phyloP scores from a whole-genome alignment of 1,140 invertebrate species.

The Caenorhabditis latens region DNA sequence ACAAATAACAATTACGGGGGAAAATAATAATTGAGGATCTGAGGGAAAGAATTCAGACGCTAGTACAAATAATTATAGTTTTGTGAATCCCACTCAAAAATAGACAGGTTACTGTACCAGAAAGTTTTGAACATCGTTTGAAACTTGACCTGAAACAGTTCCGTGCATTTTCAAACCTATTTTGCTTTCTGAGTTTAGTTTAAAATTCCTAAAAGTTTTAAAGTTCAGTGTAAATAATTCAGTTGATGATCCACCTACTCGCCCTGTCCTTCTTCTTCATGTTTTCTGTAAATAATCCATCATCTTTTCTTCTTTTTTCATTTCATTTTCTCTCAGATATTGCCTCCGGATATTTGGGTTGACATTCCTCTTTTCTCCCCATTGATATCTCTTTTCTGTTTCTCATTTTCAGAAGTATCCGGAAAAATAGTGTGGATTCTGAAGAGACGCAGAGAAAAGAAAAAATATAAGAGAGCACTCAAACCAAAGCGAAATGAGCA shows the following conservation, averaged over 20 bases:
- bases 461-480: constrained; percentile 11
- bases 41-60: too few species aligned
- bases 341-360: constrained; percentile 50
- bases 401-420: neutral
- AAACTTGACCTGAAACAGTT: neutral
- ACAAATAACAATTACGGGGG: too few species aligned
- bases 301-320: neutral
- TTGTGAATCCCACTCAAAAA: too few species aligned
- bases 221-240: constrained; percentile 36
- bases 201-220: neutral
- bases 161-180: neutral
- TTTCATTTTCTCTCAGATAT: neutral
- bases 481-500: neutral
- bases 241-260: neutral
- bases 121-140: too few species aligned
- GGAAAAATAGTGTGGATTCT: neutral
- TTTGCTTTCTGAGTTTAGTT: neutral
- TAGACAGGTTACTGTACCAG: too few species aligned
- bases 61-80: too few species aligned
- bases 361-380: constrained; percentile 10
- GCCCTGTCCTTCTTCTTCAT: neutral
- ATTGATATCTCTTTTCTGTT: neutral
- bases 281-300: constrained; percentile 11
- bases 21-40: too few species aligned
- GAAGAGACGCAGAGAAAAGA: neutral